Evolutionary conservation across 2,888 invertebrate species (phyloP).

Genomic region (Drosophila pseudotalamancana): DNA sequence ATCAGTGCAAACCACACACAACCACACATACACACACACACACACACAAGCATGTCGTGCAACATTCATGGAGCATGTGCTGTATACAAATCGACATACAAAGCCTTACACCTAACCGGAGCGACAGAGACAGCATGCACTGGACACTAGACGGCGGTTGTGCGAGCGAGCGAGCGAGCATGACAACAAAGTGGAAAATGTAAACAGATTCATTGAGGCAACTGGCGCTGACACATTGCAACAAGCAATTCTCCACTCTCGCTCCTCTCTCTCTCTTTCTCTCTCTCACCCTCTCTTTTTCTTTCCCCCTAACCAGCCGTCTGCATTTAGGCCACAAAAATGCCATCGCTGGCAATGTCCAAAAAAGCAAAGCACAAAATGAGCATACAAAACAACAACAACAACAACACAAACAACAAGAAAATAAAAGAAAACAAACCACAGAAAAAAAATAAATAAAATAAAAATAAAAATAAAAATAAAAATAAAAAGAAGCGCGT

Average conservation of each 20-base stretch:
- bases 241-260: slow-evolving; percentile 16
- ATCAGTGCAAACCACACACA: slow-evolving; percentile 48
- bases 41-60: slow-evolving; percentile 21
- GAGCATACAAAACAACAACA: slow-evolving; percentile 39
- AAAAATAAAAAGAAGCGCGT: slow-evolving; percentile 9
- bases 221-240: slow-evolving; percentile 72
- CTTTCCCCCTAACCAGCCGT: too few relatives aligned
- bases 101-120: slow-evolving; percentile 2
- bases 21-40: slow-evolving; percentile 4
- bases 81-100: slow-evolving; percentile 28
- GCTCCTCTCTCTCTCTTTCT: background rate
- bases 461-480: slow-evolving; percentile 1
- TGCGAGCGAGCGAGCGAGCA: slow-evolving; percentile 10
- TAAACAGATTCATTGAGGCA: slow-evolving; percentile 75
- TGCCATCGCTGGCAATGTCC: slow-evolving; percentile 74
- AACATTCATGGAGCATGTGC: slow-evolving; percentile 50
- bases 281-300: background rate
- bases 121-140: background rate
- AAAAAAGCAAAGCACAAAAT: slow-evolving; percentile 55
- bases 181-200: slow-evolving; percentile 64
- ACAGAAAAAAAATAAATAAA: background rate
- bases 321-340: slow-evolving; percentile 78
- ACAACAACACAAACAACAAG: slow-evolving; percentile 12
- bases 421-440: background rate
- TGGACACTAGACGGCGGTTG: background rate